phyloP scores from a whole-genome alignment of 2,113 vertebrate species.

The Procavia capensis region DNA sequence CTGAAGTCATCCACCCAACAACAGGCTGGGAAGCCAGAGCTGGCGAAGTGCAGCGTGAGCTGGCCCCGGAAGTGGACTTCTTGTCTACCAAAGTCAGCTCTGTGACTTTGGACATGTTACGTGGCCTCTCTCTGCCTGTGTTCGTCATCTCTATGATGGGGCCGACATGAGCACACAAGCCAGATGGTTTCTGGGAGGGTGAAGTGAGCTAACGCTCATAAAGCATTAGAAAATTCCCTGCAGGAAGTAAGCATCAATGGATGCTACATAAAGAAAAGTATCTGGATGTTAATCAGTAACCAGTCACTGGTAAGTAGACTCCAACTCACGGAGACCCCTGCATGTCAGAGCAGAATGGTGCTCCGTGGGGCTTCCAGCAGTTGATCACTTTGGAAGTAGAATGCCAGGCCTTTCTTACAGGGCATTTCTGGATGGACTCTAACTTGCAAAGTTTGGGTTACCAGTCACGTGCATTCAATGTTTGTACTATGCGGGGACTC shows the following conservation, averaged over 20 bases:
- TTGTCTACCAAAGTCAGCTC: background rate
- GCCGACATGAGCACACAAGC: background rate
- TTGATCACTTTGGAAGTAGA: background rate
- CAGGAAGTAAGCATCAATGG: background rate
- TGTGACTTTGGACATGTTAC: accelerated
- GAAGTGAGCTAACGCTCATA: background rate
- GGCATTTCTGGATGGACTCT: background rate
- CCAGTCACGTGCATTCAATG: no score
- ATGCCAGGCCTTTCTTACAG: background rate
- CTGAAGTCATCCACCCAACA: background rate
- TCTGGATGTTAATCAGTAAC: background rate
- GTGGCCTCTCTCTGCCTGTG: background rate
- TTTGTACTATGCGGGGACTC: no score
- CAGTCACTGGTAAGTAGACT: background rate
- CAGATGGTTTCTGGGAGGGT: background rate
- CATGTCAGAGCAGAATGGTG: background rate
- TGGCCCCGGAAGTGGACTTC: background rate
- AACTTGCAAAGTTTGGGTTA: background rate
- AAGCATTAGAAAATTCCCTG: background rate
- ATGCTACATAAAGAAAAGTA: background rate
- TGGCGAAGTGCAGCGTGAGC: background rate
- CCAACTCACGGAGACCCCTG: background rate
- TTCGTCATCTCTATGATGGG: background rate
- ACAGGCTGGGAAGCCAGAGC: background rate
- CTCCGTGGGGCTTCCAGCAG: background rate